Evolutionary conservation across 2,113 vertebrate species (phyloP).

Genomic region (Astur gentilis): DNA sequence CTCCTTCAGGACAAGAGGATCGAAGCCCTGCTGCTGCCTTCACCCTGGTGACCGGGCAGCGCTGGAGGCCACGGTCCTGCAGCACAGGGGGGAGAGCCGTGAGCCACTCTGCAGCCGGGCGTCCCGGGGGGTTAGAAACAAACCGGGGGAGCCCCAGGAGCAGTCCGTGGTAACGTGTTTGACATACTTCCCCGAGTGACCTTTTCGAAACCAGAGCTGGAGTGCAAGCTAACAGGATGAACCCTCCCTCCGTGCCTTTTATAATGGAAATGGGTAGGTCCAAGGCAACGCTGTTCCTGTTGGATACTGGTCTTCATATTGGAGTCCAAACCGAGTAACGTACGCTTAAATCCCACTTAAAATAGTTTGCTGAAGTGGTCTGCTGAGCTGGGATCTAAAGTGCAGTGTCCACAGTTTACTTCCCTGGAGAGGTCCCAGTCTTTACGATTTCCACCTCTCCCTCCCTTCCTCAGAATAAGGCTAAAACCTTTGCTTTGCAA

Average conservation of each 20-base stretch:
- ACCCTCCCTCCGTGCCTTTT: slow-evolving; percentile 18
- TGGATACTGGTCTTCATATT: not conserved
- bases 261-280: not conserved
- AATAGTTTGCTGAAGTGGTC: not conserved
- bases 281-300: not conserved
- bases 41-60: not conserved
- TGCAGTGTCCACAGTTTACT: not conserved
- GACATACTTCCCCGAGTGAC: not conserved
- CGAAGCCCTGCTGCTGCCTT: not conserved
- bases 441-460: not conserved
- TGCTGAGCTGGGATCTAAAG: not conserved
- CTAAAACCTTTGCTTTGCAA: not conserved
- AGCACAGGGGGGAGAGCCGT: not conserved
- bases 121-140: not conserved
- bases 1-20: not conserved
- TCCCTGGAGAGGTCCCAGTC: not conserved
- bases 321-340: not conserved
- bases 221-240: not conserved
- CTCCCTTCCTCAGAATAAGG: not conserved
- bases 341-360: not conserved
- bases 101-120: not conserved
- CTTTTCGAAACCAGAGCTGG: not conserved
- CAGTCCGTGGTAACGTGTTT: fast-evolving
- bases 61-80: not conserved
- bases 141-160: not conserved